phyloP scores from a whole-genome alignment of 2,888 invertebrate genomes.

The Monochamus alternatus region DNA sequence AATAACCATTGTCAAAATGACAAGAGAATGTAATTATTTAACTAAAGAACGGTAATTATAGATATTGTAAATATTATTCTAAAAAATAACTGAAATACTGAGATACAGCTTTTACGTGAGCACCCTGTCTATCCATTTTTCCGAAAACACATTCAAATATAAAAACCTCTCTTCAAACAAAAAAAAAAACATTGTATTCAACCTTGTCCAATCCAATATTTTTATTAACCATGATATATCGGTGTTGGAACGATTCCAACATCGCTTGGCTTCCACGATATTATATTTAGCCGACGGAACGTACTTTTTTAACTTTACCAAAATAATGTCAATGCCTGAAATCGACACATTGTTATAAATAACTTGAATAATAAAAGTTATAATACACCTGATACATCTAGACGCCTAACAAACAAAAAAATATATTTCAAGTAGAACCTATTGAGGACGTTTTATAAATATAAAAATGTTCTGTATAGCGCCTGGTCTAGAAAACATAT shows the following conservation, averaged over 20 bases:
- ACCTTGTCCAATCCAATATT: constrained; percentile 14
- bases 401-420: constrained; percentile 13
- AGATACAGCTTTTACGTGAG: no score
- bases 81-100: no score
- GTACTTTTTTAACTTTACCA: constrained; percentile 2
- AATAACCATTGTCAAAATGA: no score
- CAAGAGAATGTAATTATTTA: no score
- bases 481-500: background rate
- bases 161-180: background rate
- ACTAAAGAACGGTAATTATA: no score
- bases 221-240: background rate
- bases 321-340: constrained; percentile 29
- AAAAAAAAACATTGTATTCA: constrained; percentile 2
- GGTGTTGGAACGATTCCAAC: constrained; percentile 23
- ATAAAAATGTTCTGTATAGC: background rate
- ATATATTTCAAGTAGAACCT: constrained; percentile 14
- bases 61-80: no score
- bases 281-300: constrained; percentile 20
- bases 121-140: no score
- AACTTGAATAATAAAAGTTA: constrained; percentile 1
- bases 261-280: constrained; percentile 18
- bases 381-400: constrained; percentile 15
- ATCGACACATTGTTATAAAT: constrained; percentile 17
- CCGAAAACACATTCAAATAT: no score
- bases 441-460: constrained; percentile 8